Percentiles rank a stretch among this genome's conserved stretches.
phyloP scores from a whole-genome alignment of 2,888 invertebrate genomes.

The Ormyrus rosae region DNA sequence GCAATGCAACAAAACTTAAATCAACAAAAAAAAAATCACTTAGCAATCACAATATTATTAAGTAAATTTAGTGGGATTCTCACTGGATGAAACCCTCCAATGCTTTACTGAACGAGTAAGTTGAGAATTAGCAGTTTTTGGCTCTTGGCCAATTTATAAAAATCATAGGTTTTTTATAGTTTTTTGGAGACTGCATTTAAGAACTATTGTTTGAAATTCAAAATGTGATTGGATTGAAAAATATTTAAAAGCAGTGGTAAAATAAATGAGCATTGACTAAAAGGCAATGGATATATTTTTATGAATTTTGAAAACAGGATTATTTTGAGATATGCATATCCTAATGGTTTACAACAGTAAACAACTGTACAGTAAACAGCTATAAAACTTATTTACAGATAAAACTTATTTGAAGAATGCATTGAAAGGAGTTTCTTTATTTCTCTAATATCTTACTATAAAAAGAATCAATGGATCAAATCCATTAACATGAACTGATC shows the following conservation, averaged over 20 bases:
- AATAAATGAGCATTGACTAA: neutral
- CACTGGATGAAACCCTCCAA: slow-evolving; percentile 14
- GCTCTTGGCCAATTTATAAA: slow-evolving; percentile 39
- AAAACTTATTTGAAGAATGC: too few relatives aligned
- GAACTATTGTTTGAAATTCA: slow-evolving; percentile 30
- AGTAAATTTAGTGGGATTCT: slow-evolving; percentile 26
- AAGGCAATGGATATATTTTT: neutral
- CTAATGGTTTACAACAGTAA: neutral
- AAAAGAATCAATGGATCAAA: too few relatives aligned
- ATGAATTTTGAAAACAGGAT: slow-evolving; percentile 2
- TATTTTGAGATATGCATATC: neutral
- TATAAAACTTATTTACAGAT: too few relatives aligned
- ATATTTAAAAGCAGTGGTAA: neutral
- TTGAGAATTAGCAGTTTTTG: slow-evolving; percentile 39
- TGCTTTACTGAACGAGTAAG: slow-evolving; percentile 25
- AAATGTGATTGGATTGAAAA: slow-evolving; percentile 9
- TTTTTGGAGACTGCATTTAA: slow-evolving; percentile 40
- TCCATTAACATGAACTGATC: too few relatives aligned
- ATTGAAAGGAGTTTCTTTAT: too few relatives aligned
- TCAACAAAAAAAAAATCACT: neutral
- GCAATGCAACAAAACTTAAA: neutral
- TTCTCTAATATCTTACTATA: too few relatives aligned
- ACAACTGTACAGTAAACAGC: neutral
- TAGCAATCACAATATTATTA: slow-evolving; percentile 19
- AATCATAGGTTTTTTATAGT: slow-evolving; percentile 54